A percentile compares a stretch with the other conserved stretches of the same genome.
These are phyloP conservation scores for Apostichopus californicus DNA, from an alignment of 35 echinoderm and acorn worm genomes.

Conservation along the genomic window DNA sequence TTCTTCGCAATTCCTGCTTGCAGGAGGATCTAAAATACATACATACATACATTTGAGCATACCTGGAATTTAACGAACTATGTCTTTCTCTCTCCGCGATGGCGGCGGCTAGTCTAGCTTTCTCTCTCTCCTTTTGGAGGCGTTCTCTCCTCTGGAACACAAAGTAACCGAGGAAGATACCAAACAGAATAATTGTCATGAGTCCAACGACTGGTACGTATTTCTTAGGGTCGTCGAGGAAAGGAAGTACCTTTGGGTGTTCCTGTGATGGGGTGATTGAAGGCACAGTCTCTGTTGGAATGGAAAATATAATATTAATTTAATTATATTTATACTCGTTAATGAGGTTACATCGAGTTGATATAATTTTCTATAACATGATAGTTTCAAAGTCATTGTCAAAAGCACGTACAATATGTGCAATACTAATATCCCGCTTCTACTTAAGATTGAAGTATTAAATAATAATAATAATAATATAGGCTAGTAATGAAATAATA, in stretches of 20 bases:
- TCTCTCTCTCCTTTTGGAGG: conserved; percentile 43
- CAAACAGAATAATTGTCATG: conserved; percentile 67
- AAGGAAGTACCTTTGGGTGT: conserved; percentile 47
- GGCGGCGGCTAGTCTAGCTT: conserved; percentile 31
- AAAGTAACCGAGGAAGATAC: conserved; percentile 64
- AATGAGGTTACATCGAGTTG: no score
- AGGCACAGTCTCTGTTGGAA: conserved; percentile 71
- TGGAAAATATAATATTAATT: no score
- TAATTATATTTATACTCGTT: no score
- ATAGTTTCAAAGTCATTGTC: no score
- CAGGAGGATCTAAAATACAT: no score
- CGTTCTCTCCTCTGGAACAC: conserved; percentile 51
- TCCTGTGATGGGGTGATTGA: conserved; percentile 48
- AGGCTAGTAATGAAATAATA: no score
- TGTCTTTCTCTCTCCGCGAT: conserved; percentile 43
- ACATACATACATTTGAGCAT: background rate
- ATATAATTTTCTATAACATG: no score
- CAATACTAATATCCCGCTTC: no score
- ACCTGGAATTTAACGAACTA: conserved; percentile 55
- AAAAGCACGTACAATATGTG: no score
- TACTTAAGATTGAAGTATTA: no score
- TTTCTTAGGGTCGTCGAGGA: conserved; percentile 74
- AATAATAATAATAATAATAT: no score
- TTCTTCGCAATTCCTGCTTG: no score
- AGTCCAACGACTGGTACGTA: conserved; percentile 74